Conservation (phyloP, 2,888 invertebrate species). For the Polydrusus pterygomalis region DNA sequence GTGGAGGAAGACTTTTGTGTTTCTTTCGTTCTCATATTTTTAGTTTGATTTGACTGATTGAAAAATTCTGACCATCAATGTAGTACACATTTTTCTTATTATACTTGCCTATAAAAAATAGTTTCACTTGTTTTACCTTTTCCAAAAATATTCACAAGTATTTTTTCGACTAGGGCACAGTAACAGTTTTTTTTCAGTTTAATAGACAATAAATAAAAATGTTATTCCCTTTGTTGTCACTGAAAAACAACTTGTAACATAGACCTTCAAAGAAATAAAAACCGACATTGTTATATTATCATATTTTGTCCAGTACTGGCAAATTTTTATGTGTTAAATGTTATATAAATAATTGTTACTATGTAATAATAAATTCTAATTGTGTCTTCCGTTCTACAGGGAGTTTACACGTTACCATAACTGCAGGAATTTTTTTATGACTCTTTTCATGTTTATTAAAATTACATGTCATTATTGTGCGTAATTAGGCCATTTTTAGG, state of each 20-base stretch:
- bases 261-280: slow-evolving; percentile 8
- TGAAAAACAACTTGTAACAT: not conserved
- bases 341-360: not conserved
- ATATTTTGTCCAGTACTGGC: not conserved
- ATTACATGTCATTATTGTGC: not conserved
- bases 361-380: slow-evolving; percentile 18
- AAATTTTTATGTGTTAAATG: slow-evolving; percentile 17
- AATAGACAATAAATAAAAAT: slow-evolving; percentile 2
- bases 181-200: not conserved
- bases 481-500: no score
- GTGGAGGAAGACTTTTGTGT: no score
- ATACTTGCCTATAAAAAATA: no score
- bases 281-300: not conserved
- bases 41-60: no score
- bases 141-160: not conserved
- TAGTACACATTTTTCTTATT: no score
- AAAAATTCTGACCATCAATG: no score
- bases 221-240: slow-evolving; percentile 12
- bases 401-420: not conserved
- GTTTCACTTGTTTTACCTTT: no score
- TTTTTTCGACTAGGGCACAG: not conserved
- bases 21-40: no score
- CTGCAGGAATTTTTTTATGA: not conserved
- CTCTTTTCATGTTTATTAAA: not conserved
- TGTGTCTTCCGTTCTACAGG: slow-evolving; percentile 17